A percentile compares a stretch with the other conserved stretches of the same genome.
Conservation (phyloP, 1,140 invertebrate species). For the Zaprionus taronus region DNA sequence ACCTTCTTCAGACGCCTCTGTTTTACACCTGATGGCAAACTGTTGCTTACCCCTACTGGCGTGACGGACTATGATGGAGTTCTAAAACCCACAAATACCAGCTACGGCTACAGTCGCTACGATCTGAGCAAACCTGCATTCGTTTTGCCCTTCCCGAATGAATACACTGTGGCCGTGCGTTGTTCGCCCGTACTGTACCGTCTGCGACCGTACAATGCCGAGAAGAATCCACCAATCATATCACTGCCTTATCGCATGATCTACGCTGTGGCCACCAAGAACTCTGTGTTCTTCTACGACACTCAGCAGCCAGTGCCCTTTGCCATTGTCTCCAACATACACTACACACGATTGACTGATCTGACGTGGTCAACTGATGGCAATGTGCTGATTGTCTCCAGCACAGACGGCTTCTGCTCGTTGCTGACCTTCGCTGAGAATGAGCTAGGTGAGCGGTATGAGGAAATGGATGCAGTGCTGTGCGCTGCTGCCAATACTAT, state of each 20-base stretch:
- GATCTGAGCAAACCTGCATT: constrained; percentile 87
- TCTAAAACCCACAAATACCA: constrained; percentile 88
- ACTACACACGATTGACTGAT: constrained; percentile 97
- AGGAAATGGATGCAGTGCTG: constrained; percentile 76
- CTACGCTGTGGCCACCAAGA: constrained; percentile 95
- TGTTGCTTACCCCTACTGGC: constrained; percentile 94
- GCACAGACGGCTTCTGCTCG: constrained; percentile 98
- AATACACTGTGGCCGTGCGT: constrained; percentile 91
- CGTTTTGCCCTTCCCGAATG: constrained; percentile 91
- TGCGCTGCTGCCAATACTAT: constrained; percentile 41
- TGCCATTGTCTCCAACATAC: constrained; percentile 94
- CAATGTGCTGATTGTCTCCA: constrained; percentile 92
- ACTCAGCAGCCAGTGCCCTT: constrained; percentile 95
- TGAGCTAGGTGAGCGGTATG: constrained; percentile 92
- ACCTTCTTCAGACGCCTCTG: constrained; percentile 95
- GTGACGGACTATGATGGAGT: constrained; percentile 88
- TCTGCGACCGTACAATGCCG: constrained; percentile 86
- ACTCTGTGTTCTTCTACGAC: constrained; percentile 94
- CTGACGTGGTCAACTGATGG: constrained; percentile 96
- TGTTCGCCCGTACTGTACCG: constrained; percentile 93
- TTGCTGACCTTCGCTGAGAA: constrained; percentile 92
- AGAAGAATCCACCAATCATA: constrained; percentile 85
- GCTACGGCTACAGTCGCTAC: constrained; percentile 91
- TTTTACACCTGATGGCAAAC: constrained; percentile 95
- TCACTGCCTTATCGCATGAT: constrained; percentile 93